These are phyloP conservation scores for Epinotia demarniana DNA, from an alignment of 2,888 invertebrate genomes.

Conservation along the genomic window DNA sequence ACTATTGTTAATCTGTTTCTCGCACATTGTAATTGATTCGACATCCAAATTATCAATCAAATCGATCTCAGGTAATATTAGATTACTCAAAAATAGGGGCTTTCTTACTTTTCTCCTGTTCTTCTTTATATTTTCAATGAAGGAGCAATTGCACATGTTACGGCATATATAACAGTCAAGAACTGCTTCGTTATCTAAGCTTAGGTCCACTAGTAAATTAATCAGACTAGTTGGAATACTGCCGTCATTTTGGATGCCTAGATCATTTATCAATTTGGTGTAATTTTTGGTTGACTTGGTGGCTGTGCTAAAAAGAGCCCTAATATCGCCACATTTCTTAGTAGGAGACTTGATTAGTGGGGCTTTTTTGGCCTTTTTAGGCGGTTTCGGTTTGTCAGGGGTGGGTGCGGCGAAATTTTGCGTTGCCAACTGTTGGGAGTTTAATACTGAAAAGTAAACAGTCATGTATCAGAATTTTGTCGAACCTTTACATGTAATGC, in stretches of 20 bases:
- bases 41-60: slow-evolving; percentile 68
- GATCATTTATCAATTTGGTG: slow-evolving; percentile 73
- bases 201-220: slow-evolving; percentile 78
- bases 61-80: slow-evolving; percentile 65
- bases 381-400: slow-evolving; percentile 59
- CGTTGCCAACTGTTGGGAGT: slow-evolving; percentile 57
- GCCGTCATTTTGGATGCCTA: slow-evolving; percentile 69
- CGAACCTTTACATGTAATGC: neutral
- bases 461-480: neutral
- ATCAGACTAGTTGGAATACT: slow-evolving; percentile 68
- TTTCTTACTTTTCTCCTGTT: slow-evolving; percentile 49
- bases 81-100: slow-evolving; percentile 55
- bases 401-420: slow-evolving; percentile 52
- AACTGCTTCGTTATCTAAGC: slow-evolving; percentile 65
- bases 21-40: slow-evolving; percentile 59
- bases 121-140: slow-evolving; percentile 57
- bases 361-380: slow-evolving; percentile 65
- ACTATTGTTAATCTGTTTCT: slow-evolving; percentile 49
- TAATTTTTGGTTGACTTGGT: slow-evolving; percentile 79
- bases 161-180: slow-evolving; percentile 75
- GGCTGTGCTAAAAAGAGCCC: slow-evolving; percentile 80
- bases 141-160: slow-evolving; percentile 71
- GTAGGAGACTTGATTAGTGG: slow-evolving; percentile 61
- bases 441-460: slow-evolving; percentile 58
- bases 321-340: slow-evolving; percentile 82